Percentiles rank a stretch among this genome's conserved stretches.
These are phyloP conservation scores for Cyclopterus lumpus DNA, from an alignment of 2,797 vertebrate genomes.

Conservation along the genomic window DNA sequence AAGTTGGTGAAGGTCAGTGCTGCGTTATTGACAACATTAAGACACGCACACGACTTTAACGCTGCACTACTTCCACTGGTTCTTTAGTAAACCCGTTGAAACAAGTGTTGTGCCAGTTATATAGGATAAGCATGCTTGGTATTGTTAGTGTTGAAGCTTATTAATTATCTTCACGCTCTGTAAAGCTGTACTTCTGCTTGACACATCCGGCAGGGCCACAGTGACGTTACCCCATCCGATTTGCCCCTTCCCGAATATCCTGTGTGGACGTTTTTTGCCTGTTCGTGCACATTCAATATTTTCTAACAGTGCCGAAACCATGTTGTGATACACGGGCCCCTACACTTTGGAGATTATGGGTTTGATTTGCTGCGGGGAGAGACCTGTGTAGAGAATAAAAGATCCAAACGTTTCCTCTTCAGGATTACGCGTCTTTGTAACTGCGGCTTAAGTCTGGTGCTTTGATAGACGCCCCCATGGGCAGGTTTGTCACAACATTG, in stretches of 20 bases:
- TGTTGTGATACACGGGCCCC: neutral
- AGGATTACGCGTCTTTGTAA: neutral
- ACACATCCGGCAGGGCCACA: neutral
- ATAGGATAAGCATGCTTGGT: neutral
- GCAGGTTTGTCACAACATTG: neutral
- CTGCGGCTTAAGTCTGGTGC: neutral
- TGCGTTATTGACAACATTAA: neutral
- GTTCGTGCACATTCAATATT: neutral
- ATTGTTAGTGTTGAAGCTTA: neutral
- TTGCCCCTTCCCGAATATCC: neutral
- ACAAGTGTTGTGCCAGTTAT: too few relatives aligned
- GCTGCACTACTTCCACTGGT: too few relatives aligned
- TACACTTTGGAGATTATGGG: neutral
- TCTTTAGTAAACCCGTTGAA: neutral
- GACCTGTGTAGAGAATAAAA: neutral
- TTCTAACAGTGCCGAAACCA: neutral
- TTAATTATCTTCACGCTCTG: neutral
- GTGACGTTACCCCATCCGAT: neutral
- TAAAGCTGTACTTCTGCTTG: neutral
- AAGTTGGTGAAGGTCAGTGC: slow-evolving; percentile 89
- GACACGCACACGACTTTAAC: neutral
- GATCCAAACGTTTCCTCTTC: neutral
- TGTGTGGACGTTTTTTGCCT: neutral
- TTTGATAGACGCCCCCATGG: neutral
- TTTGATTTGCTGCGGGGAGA: neutral